phyloP scores from a whole-genome alignment of 2,113 vertebrate genomes.

The Harpagus bidentatus region DNA sequence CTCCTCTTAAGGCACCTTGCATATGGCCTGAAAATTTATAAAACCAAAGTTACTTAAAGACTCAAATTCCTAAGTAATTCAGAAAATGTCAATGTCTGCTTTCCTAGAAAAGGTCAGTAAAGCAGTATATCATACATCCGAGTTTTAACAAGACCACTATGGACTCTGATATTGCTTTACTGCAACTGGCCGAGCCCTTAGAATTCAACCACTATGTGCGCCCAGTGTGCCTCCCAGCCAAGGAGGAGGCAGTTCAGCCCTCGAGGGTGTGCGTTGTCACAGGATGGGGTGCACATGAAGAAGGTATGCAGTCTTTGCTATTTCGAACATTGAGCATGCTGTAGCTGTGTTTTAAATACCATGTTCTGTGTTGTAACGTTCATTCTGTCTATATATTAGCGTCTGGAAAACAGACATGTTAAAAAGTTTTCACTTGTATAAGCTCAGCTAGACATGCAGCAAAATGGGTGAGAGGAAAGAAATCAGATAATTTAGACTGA shows the following conservation, averaged over 20 bases:
- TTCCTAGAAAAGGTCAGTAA: constrained; percentile 53
- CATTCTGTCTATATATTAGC: not conserved
- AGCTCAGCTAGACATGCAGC: not conserved
- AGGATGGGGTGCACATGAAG: constrained; percentile 21
- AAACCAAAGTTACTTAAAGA: not conserved
- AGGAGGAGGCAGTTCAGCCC: not conserved
- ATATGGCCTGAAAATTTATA: not conserved
- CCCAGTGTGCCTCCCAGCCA: constrained; percentile 33
- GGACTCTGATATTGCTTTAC: constrained; percentile 45
- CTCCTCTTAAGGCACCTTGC: not conserved
- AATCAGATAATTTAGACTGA: not conserved
- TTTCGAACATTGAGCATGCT: not conserved
- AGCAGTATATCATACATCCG: constrained; percentile 24
- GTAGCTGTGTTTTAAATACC: not conserved
- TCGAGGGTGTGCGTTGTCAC: constrained; percentile 5
- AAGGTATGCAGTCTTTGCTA: not conserved
- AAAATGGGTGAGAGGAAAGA: not conserved
- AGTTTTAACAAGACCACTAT: constrained; percentile 17
- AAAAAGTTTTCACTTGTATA: not conserved
- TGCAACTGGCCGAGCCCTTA: constrained; percentile 2
- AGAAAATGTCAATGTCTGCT: not conserved
- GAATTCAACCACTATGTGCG: constrained; percentile 1
- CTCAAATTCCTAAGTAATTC: not conserved
- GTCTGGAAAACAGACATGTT: not conserved
- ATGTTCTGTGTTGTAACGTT: not conserved